Evolutionary conservation across 2,797 vertebrate species (phyloP).

Genomic region (Parauchenoglanis ngamensis): DNA sequence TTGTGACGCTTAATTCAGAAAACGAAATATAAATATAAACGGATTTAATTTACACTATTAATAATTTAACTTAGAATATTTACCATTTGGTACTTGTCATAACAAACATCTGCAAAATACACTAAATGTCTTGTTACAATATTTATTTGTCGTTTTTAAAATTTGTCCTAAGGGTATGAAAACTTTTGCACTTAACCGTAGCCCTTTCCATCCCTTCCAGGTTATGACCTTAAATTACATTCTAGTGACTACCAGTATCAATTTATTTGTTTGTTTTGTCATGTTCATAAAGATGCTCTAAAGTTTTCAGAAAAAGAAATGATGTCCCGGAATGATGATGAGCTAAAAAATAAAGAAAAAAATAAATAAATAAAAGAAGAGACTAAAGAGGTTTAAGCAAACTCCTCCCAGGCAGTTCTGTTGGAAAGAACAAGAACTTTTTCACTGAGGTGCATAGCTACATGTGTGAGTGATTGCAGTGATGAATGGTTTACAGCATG

Average conservation of each 20-base stretch:
- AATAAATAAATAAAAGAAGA: neutral
- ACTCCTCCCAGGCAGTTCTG: neutral
- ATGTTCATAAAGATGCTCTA: neutral
- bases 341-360: neutral
- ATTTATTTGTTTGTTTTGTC: neutral
- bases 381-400: neutral
- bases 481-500: neutral
- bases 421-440: neutral
- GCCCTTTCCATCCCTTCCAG: neutral
- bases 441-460: neutral
- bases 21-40: neutral
- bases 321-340: neutral
- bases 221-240: neutral
- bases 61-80: neutral
- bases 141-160: neutral
- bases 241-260: neutral
- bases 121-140: neutral
- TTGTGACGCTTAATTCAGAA: neutral
- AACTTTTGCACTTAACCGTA: neutral
- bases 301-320: neutral
- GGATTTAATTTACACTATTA: neutral
- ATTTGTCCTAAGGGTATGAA: neutral
- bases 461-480: neutral
- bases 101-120: neutral
- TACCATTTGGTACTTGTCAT: neutral